Conservation (phyloP, 2,797 vertebrate genomes). For the Dipus sagitta region DNA sequence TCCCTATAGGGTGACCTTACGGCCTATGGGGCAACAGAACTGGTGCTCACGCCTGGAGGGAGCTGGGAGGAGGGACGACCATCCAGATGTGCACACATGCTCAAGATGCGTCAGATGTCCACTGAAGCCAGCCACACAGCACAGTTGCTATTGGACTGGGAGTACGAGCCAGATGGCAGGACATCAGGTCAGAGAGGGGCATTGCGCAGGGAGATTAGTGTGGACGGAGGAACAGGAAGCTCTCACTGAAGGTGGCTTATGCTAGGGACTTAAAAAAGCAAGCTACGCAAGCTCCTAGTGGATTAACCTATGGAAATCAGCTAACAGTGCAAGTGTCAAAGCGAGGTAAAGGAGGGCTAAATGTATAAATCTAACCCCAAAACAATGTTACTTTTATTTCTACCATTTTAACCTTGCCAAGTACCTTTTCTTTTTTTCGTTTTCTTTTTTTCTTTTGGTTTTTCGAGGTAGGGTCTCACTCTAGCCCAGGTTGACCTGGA, state of each 20-base stretch:
- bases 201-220: neutral
- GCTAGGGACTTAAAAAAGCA: slow-evolving; percentile 47
- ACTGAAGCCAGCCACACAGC: neutral
- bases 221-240: neutral
- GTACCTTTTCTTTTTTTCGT: neutral
- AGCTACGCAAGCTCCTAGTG: neutral
- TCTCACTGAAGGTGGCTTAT: neutral
- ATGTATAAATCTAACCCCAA: slow-evolving; percentile 69
- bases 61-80: neutral
- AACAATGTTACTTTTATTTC: slow-evolving; percentile 51
- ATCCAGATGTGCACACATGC: neutral
- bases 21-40: neutral
- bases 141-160: neutral
- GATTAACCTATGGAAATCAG: neutral
- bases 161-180: neutral
- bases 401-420: neutral
- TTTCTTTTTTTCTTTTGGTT: too few relatives aligned
- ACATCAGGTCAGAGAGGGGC: neutral
- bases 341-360: neutral
- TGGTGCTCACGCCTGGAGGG: neutral
- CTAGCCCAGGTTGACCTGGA: too few relatives aligned
- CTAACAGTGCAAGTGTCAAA: neutral
- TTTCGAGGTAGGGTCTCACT: too few relatives aligned
- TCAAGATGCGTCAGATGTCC: slow-evolving; percentile 5
- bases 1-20: neutral